These are phyloP conservation scores for Polymixis lichenea DNA, from an alignment of 2,888 invertebrate species.

Conservation along the genomic window DNA sequence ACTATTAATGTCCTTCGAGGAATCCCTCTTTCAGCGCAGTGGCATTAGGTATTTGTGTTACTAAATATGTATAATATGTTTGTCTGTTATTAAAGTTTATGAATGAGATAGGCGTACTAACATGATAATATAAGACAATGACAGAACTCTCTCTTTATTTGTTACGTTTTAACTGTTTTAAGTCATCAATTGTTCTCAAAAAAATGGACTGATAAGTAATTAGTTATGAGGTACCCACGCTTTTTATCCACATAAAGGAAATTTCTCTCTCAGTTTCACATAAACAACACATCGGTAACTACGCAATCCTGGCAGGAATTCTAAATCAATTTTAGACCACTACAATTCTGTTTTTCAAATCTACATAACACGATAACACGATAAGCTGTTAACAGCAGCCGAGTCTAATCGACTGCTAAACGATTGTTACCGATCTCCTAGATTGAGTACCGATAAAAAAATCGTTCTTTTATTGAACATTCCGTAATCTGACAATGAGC, in stretches of 20 bases:
- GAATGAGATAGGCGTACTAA: too few relatives aligned
- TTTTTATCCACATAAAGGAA: neutral
- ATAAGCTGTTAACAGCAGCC: slow-evolving; percentile 39
- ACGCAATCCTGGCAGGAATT: neutral
- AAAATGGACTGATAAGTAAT: neutral
- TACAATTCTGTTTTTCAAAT: slow-evolving; percentile 21
- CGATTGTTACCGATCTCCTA: slow-evolving; percentile 53
- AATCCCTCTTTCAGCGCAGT: too few relatives aligned
- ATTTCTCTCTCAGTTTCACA: neutral
- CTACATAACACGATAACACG: slow-evolving; percentile 36
- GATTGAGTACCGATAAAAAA: slow-evolving; percentile 60
- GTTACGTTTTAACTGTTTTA: too few relatives aligned
- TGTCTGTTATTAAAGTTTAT: too few relatives aligned
- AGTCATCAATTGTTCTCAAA: too few relatives aligned
- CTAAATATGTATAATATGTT: too few relatives aligned
- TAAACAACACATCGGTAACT: neutral
- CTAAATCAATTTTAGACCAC: slow-evolving; percentile 2
- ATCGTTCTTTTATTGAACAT: slow-evolving; percentile 44
- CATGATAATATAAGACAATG: too few relatives aligned
- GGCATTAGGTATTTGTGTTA: too few relatives aligned
- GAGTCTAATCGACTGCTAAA: slow-evolving; percentile 53
- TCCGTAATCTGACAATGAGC: slow-evolving; percentile 42
- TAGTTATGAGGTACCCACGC: neutral
- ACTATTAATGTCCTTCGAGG: too few relatives aligned
- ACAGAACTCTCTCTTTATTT: neutral